Evolutionary conservation across 2,888 invertebrate species (phyloP).

Genomic region (Sarcophaga rosellei): DNA sequence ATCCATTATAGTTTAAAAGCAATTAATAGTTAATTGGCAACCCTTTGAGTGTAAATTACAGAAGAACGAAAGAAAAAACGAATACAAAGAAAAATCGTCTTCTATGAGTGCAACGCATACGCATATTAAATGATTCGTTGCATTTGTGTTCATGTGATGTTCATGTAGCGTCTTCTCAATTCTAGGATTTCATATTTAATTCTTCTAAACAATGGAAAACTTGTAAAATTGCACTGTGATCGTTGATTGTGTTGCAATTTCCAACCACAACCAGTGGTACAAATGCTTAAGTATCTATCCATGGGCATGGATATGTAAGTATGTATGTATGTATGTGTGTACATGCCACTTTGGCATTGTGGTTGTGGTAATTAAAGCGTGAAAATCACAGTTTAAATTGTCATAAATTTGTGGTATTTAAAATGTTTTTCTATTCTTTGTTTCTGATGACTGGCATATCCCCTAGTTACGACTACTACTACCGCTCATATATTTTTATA

Average conservation of each 20-base stretch:
- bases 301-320: background rate
- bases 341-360: slow-evolving; percentile 52
- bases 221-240: slow-evolving; percentile 51
- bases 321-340: slow-evolving; percentile 1
- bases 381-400: slow-evolving; percentile 79
- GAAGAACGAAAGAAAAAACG: background rate
- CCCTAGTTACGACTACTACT: slow-evolving; percentile 9
- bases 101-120: background rate
- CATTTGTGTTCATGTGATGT: slow-evolving; percentile 55
- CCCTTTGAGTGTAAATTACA: slow-evolving; percentile 31
- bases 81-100: background rate
- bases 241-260: slow-evolving; percentile 28
- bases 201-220: slow-evolving; percentile 54
- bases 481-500: background rate
- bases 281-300: background rate
- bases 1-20: background rate
- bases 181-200: slow-evolving; percentile 71
- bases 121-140: slow-evolving; percentile 44
- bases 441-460: slow-evolving; percentile 34
- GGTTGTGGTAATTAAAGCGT: slow-evolving; percentile 78
- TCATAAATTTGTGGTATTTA: slow-evolving; percentile 76
- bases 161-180: slow-evolving; percentile 61
- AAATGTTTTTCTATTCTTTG: slow-evolving; percentile 23
- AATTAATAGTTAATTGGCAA: slow-evolving; percentile 18
- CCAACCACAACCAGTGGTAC: background rate